These are phyloP conservation scores for Melieria crassipennis DNA, from an alignment of 2,888 invertebrate species.

Conservation along the genomic window DNA sequence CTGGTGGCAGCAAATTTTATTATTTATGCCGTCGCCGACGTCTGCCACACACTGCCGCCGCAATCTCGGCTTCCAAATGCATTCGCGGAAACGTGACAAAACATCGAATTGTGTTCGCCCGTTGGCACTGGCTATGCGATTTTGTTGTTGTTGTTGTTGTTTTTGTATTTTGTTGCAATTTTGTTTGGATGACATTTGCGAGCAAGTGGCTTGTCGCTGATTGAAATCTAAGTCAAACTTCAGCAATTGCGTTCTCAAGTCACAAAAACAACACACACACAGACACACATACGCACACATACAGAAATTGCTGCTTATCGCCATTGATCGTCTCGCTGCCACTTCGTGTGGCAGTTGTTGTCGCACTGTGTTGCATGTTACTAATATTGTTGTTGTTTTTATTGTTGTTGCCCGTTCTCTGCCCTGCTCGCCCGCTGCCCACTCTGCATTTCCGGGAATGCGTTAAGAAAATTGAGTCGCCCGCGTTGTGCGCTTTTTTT, in stretches of 20 bases:
- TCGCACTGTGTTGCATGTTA: not conserved
- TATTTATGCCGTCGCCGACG: no score
- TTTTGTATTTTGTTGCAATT: not conserved
- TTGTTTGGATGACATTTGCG: not conserved
- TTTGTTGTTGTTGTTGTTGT: not conserved
- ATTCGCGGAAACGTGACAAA: conserved; percentile 16
- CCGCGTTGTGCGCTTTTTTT: not conserved
- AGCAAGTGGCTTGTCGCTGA: conserved; percentile 8
- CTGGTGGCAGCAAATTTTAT: no score
- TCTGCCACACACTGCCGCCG: not conserved
- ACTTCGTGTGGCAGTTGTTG: not conserved
- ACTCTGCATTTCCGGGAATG: conserved; percentile 14
- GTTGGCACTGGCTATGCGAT: not conserved
- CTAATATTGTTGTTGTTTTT: not conserved
- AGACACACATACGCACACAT: conserved; percentile 9
- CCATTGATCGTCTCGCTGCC: conserved; percentile 8
- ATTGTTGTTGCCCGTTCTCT: not conserved
- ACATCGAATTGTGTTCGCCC: not conserved
- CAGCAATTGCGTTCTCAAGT: no score
- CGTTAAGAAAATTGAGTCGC: conserved; percentile 28
- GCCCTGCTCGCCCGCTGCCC: not conserved
- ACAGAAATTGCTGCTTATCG: not conserved
- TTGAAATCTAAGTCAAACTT: conserved; percentile 36
- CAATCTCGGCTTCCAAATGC: conserved; percentile 13
- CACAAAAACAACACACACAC: not conserved